Evolutionary conservation across 2,113 vertebrate species (phyloP).

Genomic region (Dicrurus megarhynchus): DNA sequence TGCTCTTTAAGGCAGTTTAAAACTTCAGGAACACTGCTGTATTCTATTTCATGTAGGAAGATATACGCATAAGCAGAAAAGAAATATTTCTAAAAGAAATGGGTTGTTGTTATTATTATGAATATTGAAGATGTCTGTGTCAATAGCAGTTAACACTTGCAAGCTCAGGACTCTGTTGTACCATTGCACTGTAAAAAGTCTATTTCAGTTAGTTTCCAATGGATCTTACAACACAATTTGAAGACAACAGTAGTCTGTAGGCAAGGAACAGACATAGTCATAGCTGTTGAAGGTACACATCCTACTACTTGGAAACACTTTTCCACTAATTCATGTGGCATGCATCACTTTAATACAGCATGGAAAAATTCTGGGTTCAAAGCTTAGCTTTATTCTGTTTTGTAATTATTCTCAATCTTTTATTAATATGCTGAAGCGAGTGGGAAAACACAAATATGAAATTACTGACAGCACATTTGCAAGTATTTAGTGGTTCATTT

Average conservation of each 20-base stretch:
- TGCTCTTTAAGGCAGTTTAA: background rate
- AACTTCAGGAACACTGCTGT: background rate
- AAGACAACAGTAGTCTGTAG: background rate
- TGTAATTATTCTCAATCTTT: background rate
- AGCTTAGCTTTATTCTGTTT: background rate
- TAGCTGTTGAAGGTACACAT: slow-evolving; percentile 18
- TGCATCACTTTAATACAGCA: background rate
- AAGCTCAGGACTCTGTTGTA: background rate
- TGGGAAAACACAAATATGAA: background rate
- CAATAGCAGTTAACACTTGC: background rate
- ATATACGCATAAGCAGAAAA: background rate
- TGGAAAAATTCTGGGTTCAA: slow-evolving; percentile 8
- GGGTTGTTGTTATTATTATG: background rate
- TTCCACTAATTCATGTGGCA: slow-evolving; percentile 30
- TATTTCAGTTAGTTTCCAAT: background rate
- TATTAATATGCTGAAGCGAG: background rate
- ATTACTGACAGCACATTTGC: background rate
- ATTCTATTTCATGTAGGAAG: background rate
- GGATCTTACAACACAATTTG: background rate
- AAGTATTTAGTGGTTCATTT: background rate
- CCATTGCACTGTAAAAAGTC: background rate
- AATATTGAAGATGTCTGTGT: background rate
- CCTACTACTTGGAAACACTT: background rate
- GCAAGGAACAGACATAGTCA: background rate
- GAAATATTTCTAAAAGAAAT: background rate